phyloP scores from a whole-genome alignment of 2,113 vertebrate species.

The Carassius carassius region DNA sequence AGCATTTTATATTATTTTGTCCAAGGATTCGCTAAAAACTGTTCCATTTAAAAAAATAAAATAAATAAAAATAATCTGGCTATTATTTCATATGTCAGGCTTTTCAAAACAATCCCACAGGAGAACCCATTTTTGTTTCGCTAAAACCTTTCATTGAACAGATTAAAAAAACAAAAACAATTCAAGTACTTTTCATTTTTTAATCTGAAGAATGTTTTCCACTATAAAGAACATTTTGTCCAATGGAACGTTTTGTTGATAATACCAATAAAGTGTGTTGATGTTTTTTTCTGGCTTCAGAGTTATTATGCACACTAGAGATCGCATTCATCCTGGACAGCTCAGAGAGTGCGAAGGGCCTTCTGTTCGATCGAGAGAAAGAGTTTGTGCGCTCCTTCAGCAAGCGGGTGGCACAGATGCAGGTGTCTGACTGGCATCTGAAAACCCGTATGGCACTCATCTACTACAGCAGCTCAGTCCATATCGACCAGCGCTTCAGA shows the following conservation, averaged over 20 bases:
- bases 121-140: neutral
- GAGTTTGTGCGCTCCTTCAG: conserved; percentile 78
- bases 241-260: neutral
- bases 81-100: neutral
- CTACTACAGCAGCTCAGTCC: conserved; percentile 87
- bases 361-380: conserved; percentile 83
- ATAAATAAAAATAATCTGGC: no score
- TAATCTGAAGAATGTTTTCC: neutral
- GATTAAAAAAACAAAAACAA: neutral
- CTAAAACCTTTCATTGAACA: neutral
- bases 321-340: conserved; percentile 88
- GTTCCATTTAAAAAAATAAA: neutral
- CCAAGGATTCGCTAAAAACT: neutral
- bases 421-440: conserved; percentile 68
- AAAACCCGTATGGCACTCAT: conserved; percentile 78
- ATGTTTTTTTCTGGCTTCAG: conserved; percentile 65
- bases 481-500: conserved; percentile 77
- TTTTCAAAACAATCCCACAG: neutral
- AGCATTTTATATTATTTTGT: no score
- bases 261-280: neutral
- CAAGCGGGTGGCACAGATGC: conserved; percentile 73
- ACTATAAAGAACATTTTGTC: neutral
- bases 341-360: conserved; percentile 83
- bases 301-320: conserved; percentile 76
- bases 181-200: neutral